Evolutionary conservation across 1,140 invertebrate species (phyloP), one percentile per base, ranked within the genome.

Genomic region (Holotrichia oblita): DNA sequence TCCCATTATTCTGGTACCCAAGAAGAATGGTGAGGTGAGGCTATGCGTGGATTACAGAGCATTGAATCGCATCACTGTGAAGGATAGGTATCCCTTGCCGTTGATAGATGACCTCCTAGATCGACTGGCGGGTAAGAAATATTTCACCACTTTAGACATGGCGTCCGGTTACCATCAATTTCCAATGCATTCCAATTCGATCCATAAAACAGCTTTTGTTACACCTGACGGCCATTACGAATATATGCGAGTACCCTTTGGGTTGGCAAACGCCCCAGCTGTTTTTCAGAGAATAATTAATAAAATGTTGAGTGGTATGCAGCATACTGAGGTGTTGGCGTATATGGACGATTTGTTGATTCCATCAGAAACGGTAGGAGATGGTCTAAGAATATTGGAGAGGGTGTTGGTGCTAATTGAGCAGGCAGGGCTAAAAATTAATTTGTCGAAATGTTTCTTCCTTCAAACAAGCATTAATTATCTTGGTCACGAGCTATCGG

Each of bases 31-130:
- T 10, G 72, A 41, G 40, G 22, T 10, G 72, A 20, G 61, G 9
- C 24, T 64, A 20, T 75, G 73, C 17, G 73, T 77, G 14, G 55
- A 77, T 64, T 77, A 77, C 34, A 12, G 76, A 10, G 76, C 44
- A 22, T 61, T 77, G 22, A 77, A 77, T 61, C 22, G 20, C 24
- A 55, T 59, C 55, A 77, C 76, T 8, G 27, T 77, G 12, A 77
- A 77, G 12, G 87, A 89, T 79, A 72, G 79, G 40, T 89, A 84
- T 82, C 88, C 89, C 2, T 74, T 90, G 10, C 88, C 89, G 8
- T 78, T 83, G 14, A 88, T 90, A 24, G 86, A 86, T 42, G 85
- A 87, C 17, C 84, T 83, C 34, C 80, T 90, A 27, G 83, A 85
- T 22, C 78, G 78, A 24, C 27, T 75, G n/a, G 14, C 8, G 12